Evolutionary conservation across 2,797 vertebrate species (phyloP).

Genomic region (Zenarchopterus dispar): DNA sequence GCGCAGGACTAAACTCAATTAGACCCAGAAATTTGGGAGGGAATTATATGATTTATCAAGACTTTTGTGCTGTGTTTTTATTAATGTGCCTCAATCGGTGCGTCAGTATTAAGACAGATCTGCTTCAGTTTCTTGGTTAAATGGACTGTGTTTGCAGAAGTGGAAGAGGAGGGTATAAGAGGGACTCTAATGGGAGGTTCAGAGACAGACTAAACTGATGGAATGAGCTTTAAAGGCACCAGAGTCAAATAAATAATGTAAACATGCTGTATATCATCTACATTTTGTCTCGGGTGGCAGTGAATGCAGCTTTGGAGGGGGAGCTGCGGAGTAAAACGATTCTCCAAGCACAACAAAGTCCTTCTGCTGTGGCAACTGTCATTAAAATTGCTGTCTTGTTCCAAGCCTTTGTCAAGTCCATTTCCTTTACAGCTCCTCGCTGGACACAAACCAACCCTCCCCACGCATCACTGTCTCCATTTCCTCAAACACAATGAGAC

Average conservation of each 20-base stretch:
- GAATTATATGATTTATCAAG: constrained; percentile 13
- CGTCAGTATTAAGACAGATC: constrained; percentile 1
- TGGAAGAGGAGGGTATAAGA: constrained; percentile 19
- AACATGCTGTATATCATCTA: constrained; percentile 31
- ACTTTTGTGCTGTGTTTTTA: constrained; percentile 4
- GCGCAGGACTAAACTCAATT: constrained; percentile 12
- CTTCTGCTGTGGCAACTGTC: constrained; percentile 18
- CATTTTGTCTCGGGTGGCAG: constrained; percentile 18
- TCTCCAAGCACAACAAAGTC: constrained; percentile 25
- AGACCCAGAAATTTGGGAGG: background rate
- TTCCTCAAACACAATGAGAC: constrained; percentile 47
- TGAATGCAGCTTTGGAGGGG: constrained; percentile 10
- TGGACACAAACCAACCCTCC: constrained; percentile 21
- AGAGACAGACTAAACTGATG: constrained; percentile 4
- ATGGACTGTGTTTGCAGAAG: constrained; percentile 11
- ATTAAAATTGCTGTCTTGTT: constrained; percentile 12
- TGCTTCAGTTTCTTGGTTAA: constrained; percentile 12
- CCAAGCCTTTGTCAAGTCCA: constrained; percentile 17
- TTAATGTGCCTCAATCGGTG: constrained; percentile 23
- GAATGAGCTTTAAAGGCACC: constrained; percentile 6
- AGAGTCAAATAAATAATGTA: constrained; percentile 44
- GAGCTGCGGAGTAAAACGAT: constrained; percentile 6
- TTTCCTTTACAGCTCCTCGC: constrained; percentile 41
- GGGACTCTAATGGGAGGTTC: constrained; percentile 33
- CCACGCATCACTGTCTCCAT: constrained; percentile 3